Evolutionary conservation across 2,113 vertebrate species (phyloP), one percentile per base, ranked within the genome.

Genomic region (Chrysochloris asiatica): DNA sequence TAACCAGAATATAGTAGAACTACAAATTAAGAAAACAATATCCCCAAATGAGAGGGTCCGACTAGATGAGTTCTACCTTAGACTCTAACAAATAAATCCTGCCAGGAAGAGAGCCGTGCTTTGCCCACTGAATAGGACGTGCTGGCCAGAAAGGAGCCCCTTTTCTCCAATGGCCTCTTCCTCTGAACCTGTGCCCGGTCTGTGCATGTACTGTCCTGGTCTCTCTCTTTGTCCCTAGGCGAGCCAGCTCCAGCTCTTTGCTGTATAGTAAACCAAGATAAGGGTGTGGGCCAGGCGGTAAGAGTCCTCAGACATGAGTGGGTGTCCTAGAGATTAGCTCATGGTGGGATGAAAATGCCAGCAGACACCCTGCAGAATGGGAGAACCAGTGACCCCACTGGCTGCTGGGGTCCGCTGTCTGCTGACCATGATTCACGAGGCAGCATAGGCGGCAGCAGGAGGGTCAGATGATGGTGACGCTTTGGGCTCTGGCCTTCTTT

Each of bases 361-460:
- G 33, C 67, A 38, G 14, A 38, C 21, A 30, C 72, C 7, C 2
- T 16, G 0, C n/a, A 63, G 41, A 50, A 30, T 63, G 0, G 43
- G 43, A 43, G 43, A 22, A 16, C 26, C 0, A 4, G 3, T 91
- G 90, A 93, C 86, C 81, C 54, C 43, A 45, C 85, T 41, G 54
- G 36, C 36, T 85, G 19, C 36, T 50, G 12, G n/a, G 21, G 77
- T 43, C 54, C 73, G n/a, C 75, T 90, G 77, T 43, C 54, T 77
- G n/a, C 75, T 90, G 92, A 73, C 82, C 28, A 14, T 93, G 95
- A 95, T 81, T 95, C 95, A 92, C 0, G 0, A 65, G 24, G 26
- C 45, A 41, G 79, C 0, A 21, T 94, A 76, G 93, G 91, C 86
- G 67, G 92, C 10, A 10, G 33, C 30, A 10, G 71, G 22, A 14